Conservation (phyloP, 2,113 vertebrate genomes). For the Bungarus multicinctus region DNA sequence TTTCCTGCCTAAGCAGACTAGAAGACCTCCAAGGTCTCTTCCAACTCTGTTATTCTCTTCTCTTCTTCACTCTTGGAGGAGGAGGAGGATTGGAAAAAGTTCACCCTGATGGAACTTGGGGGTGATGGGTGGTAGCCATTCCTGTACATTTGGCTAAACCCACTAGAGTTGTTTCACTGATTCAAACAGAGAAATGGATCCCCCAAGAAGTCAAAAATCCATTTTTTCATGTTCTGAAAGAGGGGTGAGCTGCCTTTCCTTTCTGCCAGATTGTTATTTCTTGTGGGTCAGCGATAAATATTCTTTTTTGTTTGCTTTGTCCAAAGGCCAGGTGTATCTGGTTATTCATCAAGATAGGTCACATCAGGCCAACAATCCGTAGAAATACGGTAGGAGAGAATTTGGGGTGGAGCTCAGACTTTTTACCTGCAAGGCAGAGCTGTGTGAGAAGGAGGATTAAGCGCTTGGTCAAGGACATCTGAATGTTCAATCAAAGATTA, state of each 20-base stretch:
- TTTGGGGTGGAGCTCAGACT: not conserved
- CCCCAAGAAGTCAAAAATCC: not conserved
- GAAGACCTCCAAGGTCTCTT: too few relatives aligned
- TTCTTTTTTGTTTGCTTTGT: not conserved
- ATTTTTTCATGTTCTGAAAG: not conserved
- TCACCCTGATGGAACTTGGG: not conserved
- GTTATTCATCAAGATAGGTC: not conserved
- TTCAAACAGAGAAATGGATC: not conserved
- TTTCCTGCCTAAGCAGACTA: too few relatives aligned
- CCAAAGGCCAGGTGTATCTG: not conserved
- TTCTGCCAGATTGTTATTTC: not conserved
- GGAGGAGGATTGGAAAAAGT: too few relatives aligned
- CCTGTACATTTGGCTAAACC: not conserved
- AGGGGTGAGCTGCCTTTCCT: not conserved
- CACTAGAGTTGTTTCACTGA: not conserved
- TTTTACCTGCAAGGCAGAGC: not conserved
- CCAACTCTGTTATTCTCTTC: too few relatives aligned
- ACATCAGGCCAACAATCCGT: not conserved
- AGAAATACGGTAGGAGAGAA: not conserved
- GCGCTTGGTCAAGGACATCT: not conserved
- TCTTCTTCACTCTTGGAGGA: too few relatives aligned
- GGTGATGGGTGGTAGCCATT: not conserved
- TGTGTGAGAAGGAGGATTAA: conserved; percentile 1
- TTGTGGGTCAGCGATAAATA: not conserved
- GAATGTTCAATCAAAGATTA: not conserved